Percentiles rank a stretch among this genome's conserved stretches.
Conservation (phyloP, 2,113 vertebrate species). For the Heterotilapia buettikoferi region DNA sequence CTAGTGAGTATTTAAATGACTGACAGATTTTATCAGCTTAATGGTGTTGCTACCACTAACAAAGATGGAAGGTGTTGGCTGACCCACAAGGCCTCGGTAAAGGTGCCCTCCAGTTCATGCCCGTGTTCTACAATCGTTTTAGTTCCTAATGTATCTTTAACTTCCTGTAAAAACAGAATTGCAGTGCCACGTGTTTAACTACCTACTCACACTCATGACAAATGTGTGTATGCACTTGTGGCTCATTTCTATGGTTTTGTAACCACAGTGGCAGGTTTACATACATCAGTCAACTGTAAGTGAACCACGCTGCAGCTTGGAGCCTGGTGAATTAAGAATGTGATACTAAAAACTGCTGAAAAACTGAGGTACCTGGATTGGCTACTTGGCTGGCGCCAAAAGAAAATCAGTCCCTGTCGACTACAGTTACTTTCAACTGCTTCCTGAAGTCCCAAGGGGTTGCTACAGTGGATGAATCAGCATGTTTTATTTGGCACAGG, state of each 20-base stretch:
- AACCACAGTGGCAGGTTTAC: background rate
- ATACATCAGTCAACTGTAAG: background rate
- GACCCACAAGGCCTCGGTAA: background rate
- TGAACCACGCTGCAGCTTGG: background rate
- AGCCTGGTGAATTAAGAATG: background rate
- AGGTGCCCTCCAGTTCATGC: background rate
- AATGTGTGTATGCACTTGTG: background rate
- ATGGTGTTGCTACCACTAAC: fast-evolving
- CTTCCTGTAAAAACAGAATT: background rate
- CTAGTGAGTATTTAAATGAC: background rate
- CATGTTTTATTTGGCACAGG: background rate
- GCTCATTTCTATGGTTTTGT: background rate
- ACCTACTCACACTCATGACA: background rate
- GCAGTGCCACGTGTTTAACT: fast-evolving
- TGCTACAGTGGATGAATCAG: background rate
- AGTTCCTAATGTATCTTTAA: background rate
- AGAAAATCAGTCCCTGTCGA: background rate
- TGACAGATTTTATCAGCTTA: background rate
- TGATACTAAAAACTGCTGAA: background rate
- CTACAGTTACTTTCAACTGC: background rate
- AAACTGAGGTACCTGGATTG: background rate
- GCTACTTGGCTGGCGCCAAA: background rate
- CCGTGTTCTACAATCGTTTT: background rate
- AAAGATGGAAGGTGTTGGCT: background rate
- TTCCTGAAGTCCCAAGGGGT: background rate